A percentile compares a stretch with the other conserved stretches of the same genome.
These are phyloP conservation scores for Nematopogon swammerdamellus DNA, from an alignment of 2,888 invertebrate genomes.

Conservation along the genomic window DNA sequence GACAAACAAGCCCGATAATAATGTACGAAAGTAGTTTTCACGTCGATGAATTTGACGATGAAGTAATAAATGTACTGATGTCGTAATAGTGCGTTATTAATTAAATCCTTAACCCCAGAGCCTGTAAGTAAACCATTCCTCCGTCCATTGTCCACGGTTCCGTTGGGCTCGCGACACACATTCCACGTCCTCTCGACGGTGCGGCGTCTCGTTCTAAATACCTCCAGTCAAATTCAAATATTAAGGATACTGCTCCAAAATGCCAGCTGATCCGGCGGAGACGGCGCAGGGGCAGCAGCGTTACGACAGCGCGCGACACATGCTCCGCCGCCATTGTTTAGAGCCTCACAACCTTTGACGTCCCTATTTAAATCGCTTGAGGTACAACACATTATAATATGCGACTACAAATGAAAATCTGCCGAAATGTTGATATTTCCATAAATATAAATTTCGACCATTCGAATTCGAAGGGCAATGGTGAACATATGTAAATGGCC, in stretches of 20 bases:
- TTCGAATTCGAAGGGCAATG: too few relatives aligned
- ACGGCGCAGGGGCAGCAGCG: too few relatives aligned
- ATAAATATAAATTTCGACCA: too few relatives aligned
- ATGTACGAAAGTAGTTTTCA: too few relatives aligned
- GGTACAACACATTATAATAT: not conserved
- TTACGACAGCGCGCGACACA: not conserved
- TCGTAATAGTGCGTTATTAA: conserved; percentile 1
- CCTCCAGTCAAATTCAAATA: conserved; percentile 37
- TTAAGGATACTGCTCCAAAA: conserved; percentile 47
- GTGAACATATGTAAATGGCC: too few relatives aligned
- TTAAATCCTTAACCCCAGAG: not conserved
- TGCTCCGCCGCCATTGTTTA: not conserved
- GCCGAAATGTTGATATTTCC: too few relatives aligned
- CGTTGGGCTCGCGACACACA: too few relatives aligned
- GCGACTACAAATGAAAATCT: too few relatives aligned
- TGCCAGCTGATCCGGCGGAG: conserved; percentile 24
- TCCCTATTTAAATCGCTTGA: not conserved
- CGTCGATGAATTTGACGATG: too few relatives aligned
- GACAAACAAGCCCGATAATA: conserved; percentile 10
- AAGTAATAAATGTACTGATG: too few relatives aligned
- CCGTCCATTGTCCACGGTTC: too few relatives aligned
- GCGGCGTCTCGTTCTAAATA: conserved; percentile 29
- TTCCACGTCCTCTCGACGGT: not conserved
- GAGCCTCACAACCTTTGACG: not conserved
- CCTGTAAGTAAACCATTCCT: too few relatives aligned